Evolutionary conservation across 1,140 invertebrate genomes (phyloP), one percentile per base, ranked within the genome.

Genomic region (Zaprionus camerounensis): DNA sequence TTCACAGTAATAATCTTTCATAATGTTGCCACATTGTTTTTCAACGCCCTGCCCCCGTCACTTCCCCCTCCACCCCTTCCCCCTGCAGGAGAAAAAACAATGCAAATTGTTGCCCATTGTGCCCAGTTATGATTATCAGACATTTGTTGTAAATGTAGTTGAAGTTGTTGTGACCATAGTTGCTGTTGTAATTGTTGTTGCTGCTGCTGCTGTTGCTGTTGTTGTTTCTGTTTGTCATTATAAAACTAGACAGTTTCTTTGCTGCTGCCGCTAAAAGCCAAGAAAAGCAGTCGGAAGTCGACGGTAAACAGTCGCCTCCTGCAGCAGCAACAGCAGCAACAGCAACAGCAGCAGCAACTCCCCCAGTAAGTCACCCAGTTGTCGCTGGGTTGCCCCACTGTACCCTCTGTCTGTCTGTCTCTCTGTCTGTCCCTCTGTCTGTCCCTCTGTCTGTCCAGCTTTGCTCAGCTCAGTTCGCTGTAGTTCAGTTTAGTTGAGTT

Each of bases 91-190:
- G 22, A 15, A 31, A 41, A 63, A 65, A 76, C 73, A 76, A 76
- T 76, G 73, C 68, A 76, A 76, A 72, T 76, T 64, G 74, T 67
- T 78, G 70, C 28, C 82, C 80, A 86, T 86, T 88, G 81, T 88
- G 84, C 67, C 64, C 71, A 76, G 71, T 81, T 90, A 84, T 88
- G 84, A 88, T 88, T 88, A 90, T 88, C 84, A 84, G 82, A 70
- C 76, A 80, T 88, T 83, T 68, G 76, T 72, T 64, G 72, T 64
- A 73, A 66, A 69, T 71, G 41, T 51, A 57, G 71, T 61, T 76
- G 73, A 55, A 20, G 71, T 53, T 73, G 76, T 68, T 64, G 82
- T 69, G 65, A 71, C 69, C 61, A 64, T 64, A 70, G 69, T 71
- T 75, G 49, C 59, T 66, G 67, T 61, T 76, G 74, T 57, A 49